phyloP scores from a whole-genome alignment of 1,140 invertebrate genomes.

The Pachypeltis micranthus region DNA sequence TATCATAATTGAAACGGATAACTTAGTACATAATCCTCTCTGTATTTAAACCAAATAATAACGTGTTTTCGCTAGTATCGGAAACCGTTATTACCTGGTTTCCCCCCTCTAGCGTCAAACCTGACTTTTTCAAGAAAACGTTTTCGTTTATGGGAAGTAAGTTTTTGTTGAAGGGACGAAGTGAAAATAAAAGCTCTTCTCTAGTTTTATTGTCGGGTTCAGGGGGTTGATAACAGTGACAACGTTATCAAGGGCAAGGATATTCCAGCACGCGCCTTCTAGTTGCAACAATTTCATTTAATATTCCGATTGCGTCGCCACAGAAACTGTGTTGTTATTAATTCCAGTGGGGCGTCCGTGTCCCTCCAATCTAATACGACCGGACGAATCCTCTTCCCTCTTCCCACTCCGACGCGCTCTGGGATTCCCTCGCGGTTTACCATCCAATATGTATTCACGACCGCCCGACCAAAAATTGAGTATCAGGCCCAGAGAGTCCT shows the following conservation, averaged over 20 bases:
- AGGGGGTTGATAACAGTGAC: no score
- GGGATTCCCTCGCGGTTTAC: neutral
- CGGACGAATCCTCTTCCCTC: neutral
- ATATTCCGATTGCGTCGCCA: slow-evolving; percentile 1
- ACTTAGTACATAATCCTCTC: no score
- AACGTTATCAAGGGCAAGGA: neutral
- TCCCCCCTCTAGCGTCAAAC: no score
- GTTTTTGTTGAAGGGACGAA: no score
- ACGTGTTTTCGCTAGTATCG: no score
- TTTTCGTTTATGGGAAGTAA: no score
- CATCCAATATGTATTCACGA: slow-evolving; percentile 9
- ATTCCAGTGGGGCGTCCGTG: neutral
- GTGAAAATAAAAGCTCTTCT: no score
- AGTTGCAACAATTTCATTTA: slow-evolving; percentile 1
- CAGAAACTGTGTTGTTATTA: slow-evolving; percentile 8
- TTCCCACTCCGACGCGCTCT: neutral
- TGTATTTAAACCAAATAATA: no score
- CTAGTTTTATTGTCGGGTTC: no score
- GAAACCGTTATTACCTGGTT: no score
- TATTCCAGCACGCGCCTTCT: neutral
- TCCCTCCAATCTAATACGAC: slow-evolving; percentile 4
- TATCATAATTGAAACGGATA: no score
- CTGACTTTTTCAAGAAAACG: no score
- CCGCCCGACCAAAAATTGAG: slow-evolving; percentile 7
- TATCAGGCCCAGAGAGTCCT: neutral